Evolutionary conservation across 2,888 invertebrate genomes (phyloP), one percentile per base, ranked within the genome.

Genomic region (Crossocerus cetratus): DNA sequence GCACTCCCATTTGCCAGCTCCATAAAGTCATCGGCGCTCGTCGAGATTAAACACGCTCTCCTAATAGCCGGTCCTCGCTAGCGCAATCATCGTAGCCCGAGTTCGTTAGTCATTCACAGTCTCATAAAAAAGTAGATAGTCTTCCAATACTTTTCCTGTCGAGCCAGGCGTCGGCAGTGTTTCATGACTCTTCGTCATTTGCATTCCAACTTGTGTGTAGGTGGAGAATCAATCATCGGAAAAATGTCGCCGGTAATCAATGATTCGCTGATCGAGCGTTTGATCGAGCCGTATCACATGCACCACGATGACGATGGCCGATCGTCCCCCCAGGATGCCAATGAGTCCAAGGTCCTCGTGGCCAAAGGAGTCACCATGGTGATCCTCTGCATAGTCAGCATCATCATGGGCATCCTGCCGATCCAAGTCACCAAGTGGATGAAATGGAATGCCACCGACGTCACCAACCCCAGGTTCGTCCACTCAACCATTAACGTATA

Each of bases 291-390:
- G 3, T 20, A 23, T 1, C 58, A 63, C 13, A 8, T 53, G 2
- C 14, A 49, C 23, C 14, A 62, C 14, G 55, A 69, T 1, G 59
- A 23, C 5, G 53, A 54, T 4, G 57, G 20, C 18, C 21, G n/a
- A n/a, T n/a, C n/a, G n/a, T n/a, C n/a, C n/a, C n/a, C n/a, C n/a
- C n/a, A n/a, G 2, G 49, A 58, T 11, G 53, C 16, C 5, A 49
- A 74, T 13, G 20, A n/a, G 22, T 59, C 60, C 11, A 91, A 91
- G 3, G 91, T 94, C 8, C 87, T 95, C 20, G 83, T 93, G 43
- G 96, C 96, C 16, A 97, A 97, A 90, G 92, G 93, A 20, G 93
- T 95, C 3, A 94, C 97, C 1, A 96, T 97, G 94, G 91, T 92
- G 54, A 94, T 95, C 23, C 92, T 98, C 16, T 95, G 96, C 85